These are phyloP conservation scores for Calcarius lapponicus DNA, from an alignment of 2,797 vertebrate genomes.

Conservation along the genomic window DNA sequence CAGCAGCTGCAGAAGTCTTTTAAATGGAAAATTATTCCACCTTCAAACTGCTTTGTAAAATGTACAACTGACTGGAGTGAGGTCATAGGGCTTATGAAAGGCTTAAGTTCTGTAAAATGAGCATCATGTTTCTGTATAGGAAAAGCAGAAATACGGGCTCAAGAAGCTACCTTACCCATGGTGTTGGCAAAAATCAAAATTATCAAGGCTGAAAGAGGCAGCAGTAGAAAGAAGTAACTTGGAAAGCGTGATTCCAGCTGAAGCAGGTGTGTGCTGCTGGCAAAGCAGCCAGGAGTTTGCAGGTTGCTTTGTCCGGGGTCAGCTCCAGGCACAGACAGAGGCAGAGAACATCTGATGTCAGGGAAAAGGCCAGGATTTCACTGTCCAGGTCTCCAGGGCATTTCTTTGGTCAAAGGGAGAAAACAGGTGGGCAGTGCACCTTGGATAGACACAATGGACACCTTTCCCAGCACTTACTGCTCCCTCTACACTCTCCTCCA, in stretches of 20 bases:
- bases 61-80: not conserved
- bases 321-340: not conserved
- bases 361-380: not conserved
- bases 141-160: not conserved
- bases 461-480: not conserved
- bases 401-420: not conserved
- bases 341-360: not conserved
- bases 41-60: not conserved
- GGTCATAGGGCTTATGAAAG: not conserved
- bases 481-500: not conserved
- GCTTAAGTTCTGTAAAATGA: not conserved
- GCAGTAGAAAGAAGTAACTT: not conserved
- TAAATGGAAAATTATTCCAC: not conserved
- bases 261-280: not conserved
- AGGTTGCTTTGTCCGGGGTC: not conserved
- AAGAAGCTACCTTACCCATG: not conserved
- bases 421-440: rapidly evolving
- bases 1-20: not conserved
- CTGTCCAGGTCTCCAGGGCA: not conserved
- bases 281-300: not conserved
- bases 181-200: not conserved
- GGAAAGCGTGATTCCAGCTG: not conserved
- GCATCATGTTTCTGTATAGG: not conserved
- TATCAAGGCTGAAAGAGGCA: not conserved
- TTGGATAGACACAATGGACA: not conserved